Percentiles rank a stretch among this genome's conserved stretches.
Conservation (phyloP, 2,797 vertebrate genomes). For the Glyptemys insculpta region DNA sequence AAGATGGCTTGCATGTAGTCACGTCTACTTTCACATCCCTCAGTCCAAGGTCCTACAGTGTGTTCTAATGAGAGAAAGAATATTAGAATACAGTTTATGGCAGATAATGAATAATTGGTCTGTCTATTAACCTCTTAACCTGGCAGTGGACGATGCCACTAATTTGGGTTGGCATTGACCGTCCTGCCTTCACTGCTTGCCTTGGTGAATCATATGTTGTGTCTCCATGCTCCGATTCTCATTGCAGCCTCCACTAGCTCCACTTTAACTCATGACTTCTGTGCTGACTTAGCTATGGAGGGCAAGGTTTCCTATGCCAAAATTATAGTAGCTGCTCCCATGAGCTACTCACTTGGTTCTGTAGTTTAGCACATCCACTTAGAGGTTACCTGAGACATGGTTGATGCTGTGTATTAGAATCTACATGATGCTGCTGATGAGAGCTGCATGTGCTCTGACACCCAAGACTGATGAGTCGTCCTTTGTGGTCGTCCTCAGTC, state of each 20-base stretch:
- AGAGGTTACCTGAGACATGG: background rate
- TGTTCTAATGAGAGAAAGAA: background rate
- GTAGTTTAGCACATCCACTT: background rate
- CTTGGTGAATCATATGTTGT: background rate
- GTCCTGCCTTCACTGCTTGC: background rate
- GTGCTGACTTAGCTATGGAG: background rate
- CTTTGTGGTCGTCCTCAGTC: constrained; percentile 9
- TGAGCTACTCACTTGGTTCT: background rate
- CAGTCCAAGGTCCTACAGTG: background rate
- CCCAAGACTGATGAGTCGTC: background rate
- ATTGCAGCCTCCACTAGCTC: background rate
- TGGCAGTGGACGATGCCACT: background rate
- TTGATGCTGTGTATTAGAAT: background rate
- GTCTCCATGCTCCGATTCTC: background rate
- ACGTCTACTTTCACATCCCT: background rate
- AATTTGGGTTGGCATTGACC: background rate
- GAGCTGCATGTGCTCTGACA: background rate
- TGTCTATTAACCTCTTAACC: background rate
- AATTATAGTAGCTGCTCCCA: fast-evolving
- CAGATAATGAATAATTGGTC: background rate
- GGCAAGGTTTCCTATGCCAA: background rate
- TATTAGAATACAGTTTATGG: background rate
- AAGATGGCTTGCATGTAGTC: constrained; percentile 8
- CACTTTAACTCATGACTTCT: background rate
- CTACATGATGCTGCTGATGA: constrained; percentile 29